phyloP scores from a whole-genome alignment of 2,888 invertebrate genomes.

The Gerris lacustris region DNA sequence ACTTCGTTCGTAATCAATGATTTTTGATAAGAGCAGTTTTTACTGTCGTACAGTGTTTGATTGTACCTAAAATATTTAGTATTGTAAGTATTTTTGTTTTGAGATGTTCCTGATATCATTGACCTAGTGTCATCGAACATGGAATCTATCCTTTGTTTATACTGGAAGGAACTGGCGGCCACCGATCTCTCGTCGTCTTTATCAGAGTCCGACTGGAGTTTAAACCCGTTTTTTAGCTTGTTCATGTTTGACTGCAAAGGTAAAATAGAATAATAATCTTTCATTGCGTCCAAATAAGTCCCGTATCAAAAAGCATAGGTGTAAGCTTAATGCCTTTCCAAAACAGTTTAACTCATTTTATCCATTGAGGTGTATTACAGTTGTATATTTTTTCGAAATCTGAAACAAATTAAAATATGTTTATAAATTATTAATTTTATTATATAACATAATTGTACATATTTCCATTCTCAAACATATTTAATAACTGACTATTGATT shows the following conservation, averaged over 20 bases:
- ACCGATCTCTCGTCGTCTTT: not conserved
- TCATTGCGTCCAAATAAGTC: not conserved
- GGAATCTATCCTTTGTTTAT: slow-evolving; percentile 74
- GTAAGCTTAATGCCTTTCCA: no score
- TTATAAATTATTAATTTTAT: no score
- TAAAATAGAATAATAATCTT: not conserved
- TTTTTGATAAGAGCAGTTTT: slow-evolving; percentile 16
- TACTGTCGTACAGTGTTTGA: slow-evolving; percentile 30
- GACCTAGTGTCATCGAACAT: slow-evolving; percentile 65
- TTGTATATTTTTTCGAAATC: no score
- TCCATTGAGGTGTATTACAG: no score
- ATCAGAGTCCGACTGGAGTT: not conserved
- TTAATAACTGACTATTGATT: no score
- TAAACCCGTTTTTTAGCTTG: not conserved
- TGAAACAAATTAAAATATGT: no score
- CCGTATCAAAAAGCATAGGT: no score
- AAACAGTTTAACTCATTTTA: no score
- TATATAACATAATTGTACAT: no score
- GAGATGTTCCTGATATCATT: slow-evolving; percentile 37
- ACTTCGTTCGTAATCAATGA: slow-evolving; percentile 48
- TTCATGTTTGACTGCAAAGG: not conserved
- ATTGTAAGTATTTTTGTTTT: slow-evolving; percentile 32
- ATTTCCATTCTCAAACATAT: no score
- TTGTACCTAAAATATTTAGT: slow-evolving; percentile 31
- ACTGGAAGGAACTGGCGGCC: slow-evolving; percentile 35